Percentiles rank a stretch among this genome's conserved stretches.
phyloP scores from a whole-genome alignment of 2,888 invertebrate genomes.

The Elegia similella region DNA sequence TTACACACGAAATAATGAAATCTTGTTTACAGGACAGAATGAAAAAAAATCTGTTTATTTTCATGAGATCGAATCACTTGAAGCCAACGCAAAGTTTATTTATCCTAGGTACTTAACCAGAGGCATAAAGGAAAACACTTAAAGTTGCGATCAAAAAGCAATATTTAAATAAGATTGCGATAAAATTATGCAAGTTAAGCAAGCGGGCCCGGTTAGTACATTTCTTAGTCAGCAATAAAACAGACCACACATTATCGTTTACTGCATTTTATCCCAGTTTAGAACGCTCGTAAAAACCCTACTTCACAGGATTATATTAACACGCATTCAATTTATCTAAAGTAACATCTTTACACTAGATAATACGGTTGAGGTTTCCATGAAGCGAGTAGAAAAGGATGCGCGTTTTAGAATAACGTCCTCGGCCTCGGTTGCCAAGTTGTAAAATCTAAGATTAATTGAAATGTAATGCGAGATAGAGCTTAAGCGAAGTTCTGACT shows the following conservation, averaged over 20 bases:
- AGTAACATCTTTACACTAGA: neutral
- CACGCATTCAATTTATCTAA: neutral
- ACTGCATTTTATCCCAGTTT: constrained; percentile 10
- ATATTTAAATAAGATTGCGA: neutral
- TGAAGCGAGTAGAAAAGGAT: neutral
- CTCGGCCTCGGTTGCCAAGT: constrained; percentile 19
- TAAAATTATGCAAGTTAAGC: neutral
- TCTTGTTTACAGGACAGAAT: no score
- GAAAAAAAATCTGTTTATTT: no score
- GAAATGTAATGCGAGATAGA: neutral
- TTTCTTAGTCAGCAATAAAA: neutral
- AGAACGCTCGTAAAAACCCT: constrained; percentile 9
- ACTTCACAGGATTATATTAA: neutral
- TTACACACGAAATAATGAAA: no score
- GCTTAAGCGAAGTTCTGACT: neutral
- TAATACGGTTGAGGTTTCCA: neutral
- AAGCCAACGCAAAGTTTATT: no score
- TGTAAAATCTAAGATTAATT: constrained; percentile 23
- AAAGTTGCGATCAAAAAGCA: neutral
- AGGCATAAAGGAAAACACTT: neutral
- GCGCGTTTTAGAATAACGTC: neutral
- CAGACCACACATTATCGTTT: constrained; percentile 7
- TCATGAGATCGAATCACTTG: no score
- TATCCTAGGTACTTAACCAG: neutral
- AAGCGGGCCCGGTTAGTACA: neutral